Evolutionary conservation across 2,797 vertebrate species (phyloP).

Genomic region (Vireo griseus): DNA sequence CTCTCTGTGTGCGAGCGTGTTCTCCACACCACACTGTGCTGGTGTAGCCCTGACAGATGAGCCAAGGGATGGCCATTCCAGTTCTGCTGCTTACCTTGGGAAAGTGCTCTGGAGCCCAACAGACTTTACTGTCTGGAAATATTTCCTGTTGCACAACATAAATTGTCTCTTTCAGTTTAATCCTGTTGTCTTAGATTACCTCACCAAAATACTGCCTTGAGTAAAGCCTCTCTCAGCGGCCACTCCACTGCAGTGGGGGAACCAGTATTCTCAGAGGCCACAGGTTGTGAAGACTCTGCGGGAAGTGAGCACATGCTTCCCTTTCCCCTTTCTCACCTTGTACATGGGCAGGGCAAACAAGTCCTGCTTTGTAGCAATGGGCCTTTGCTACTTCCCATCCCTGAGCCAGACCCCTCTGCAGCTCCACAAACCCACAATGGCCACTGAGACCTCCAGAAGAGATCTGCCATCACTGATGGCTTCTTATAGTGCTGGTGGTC

Average conservation of each 20-base stretch:
- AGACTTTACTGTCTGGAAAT: conserved; percentile 48
- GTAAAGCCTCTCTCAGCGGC: neutral
- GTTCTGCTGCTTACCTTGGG: conserved; percentile 51
- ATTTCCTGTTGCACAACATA: conserved; percentile 63
- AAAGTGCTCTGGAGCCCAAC: conserved; percentile 8
- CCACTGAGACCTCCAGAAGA: neutral
- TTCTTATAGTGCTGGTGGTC: neutral
- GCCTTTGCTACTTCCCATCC: neutral
- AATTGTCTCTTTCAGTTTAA: conserved; percentile 58
- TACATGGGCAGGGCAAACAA: neutral
- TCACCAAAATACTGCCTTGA: conserved; percentile 3
- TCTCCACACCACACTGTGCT: neutral
- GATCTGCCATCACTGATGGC: neutral
- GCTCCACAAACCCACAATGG: fast-evolving
- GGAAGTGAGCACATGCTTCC: neutral
- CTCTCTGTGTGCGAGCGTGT: fast-evolving
- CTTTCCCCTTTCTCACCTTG: neutral
- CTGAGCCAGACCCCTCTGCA: neutral
- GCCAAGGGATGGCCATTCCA: conserved; percentile 23
- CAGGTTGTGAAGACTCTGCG: neutral
- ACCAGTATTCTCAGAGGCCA: neutral
- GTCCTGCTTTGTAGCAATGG: neutral
- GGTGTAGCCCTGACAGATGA: neutral
- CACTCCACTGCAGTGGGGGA: neutral
- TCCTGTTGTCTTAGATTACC: conserved; percentile 51